These are phyloP conservation scores for Casuarius casuarius DNA, from an alignment of 2,113 vertebrate genomes.

Conservation along the genomic window DNA sequence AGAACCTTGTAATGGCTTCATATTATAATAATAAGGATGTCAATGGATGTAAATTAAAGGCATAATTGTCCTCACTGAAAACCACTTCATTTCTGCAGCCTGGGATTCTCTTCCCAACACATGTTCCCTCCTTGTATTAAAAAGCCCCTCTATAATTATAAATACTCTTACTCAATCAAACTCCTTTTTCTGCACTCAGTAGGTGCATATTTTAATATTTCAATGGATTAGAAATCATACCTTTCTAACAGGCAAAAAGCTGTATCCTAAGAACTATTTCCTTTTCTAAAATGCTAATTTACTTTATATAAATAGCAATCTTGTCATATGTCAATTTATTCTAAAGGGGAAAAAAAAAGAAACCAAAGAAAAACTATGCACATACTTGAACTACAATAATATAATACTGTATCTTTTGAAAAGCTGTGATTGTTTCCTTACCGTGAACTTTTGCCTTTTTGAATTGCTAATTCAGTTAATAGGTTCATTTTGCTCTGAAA, in stretches of 20 bases:
- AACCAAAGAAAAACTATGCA: neutral
- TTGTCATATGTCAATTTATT: slow-evolving; percentile 36
- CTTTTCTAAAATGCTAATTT: slow-evolving; percentile 18
- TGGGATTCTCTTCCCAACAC: neutral
- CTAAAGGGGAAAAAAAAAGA: neutral
- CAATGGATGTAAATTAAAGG: slow-evolving; percentile 4
- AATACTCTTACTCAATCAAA: neutral
- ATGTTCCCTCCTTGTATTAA: neutral
- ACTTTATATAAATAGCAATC: slow-evolving; percentile 18
- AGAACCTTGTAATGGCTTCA: neutral
- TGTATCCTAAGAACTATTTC: neutral
- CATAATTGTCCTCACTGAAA: neutral
- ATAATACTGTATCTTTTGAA: slow-evolving; percentile 61
- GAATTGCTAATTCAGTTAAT: slow-evolving; percentile 77
- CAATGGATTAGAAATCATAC: neutral
- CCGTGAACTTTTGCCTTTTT: slow-evolving; percentile 67
- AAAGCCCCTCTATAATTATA: neutral
- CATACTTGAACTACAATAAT: slow-evolving; percentile 13
- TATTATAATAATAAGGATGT: neutral
- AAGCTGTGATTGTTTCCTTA: slow-evolving; percentile 61
- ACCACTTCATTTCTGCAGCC: neutral
- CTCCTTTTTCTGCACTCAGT: neutral
- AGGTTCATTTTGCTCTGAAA: slow-evolving; percentile 67
- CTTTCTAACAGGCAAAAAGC: neutral
- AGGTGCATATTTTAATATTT: neutral